Evolutionary conservation across 2,888 invertebrate genomes (phyloP).

Genomic region (Automeris io): DNA sequence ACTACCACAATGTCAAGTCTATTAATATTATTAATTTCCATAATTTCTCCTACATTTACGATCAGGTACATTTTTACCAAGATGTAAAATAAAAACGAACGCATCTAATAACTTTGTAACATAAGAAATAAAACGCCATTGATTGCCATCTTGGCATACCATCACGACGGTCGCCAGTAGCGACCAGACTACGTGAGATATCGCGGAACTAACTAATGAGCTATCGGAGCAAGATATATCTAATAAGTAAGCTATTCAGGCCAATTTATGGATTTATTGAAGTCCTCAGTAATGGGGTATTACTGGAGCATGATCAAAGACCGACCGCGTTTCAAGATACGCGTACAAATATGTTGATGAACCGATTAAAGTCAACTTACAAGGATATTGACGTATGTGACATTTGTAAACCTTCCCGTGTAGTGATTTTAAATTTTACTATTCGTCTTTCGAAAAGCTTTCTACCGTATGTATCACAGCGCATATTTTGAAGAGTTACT

Average conservation of each 20-base stretch:
- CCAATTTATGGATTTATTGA: conserved; percentile 15
- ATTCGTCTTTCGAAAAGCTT: too few species aligned
- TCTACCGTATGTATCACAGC: too few species aligned
- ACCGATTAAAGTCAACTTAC: too few species aligned
- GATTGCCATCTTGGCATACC: conserved; percentile 3
- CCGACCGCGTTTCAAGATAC: background rate
- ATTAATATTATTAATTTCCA: too few species aligned
- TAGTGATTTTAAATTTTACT: too few species aligned
- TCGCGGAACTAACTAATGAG: conserved; percentile 15
- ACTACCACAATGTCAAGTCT: too few species aligned
- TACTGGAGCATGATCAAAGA: conserved; percentile 4
- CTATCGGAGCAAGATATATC: conserved; percentile 16
- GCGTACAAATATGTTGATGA: background rate
- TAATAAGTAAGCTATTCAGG: conserved; percentile 20
- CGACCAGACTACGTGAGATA: conserved; percentile 4
- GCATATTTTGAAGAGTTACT: too few species aligned
- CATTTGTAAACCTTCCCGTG: too few species aligned
- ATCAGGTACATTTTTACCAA: too few species aligned
- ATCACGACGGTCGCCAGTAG: background rate
- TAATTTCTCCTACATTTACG: too few species aligned
- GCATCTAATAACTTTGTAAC: background rate
- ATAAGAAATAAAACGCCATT: background rate
- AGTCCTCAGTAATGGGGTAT: conserved; percentile 5
- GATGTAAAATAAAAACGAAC: too few species aligned
- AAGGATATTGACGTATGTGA: too few species aligned